A percentile compares a stretch with the other conserved stretches of the same genome.
Conservation (phyloP, 2,888 invertebrate species). For the Noctua janthina region DNA sequence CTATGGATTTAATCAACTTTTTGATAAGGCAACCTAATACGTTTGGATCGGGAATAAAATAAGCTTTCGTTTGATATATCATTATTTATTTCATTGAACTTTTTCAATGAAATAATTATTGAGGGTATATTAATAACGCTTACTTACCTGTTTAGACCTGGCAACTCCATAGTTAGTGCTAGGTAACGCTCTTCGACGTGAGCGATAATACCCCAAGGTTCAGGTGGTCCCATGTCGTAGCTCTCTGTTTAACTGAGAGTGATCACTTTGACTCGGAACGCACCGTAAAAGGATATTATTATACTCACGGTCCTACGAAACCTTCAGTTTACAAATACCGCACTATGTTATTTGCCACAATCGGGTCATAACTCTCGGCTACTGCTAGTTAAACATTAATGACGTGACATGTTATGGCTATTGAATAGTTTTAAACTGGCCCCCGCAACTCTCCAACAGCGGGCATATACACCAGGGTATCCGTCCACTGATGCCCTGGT, state of each 20-base stretch:
- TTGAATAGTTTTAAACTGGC: neutral
- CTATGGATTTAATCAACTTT: too few relatives aligned
- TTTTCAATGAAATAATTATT: too few relatives aligned
- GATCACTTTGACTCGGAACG: neutral
- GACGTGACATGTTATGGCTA: neutral
- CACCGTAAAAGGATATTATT: neutral
- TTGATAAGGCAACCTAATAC: too few relatives aligned
- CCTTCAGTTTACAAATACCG: neutral
- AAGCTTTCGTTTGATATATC: too few relatives aligned
- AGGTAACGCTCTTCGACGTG: neutral
- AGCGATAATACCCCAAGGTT: neutral
- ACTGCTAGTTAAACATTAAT: constrained; percentile 19
- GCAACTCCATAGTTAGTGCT: too few relatives aligned
- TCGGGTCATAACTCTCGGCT: neutral
- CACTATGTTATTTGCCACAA: neutral
- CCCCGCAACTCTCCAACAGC: neutral
- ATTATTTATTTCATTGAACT: too few relatives aligned
- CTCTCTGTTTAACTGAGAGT: neutral
- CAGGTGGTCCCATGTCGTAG: neutral
- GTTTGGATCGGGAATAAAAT: too few relatives aligned
- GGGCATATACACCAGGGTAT: neutral
- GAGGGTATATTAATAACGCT: too few relatives aligned
- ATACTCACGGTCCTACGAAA: neutral
- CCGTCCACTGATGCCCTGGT: neutral
- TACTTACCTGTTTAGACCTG: too few relatives aligned